Evolutionary conservation across 2,113 vertebrate species (phyloP).

Genomic region (Melierax canorus): DNA sequence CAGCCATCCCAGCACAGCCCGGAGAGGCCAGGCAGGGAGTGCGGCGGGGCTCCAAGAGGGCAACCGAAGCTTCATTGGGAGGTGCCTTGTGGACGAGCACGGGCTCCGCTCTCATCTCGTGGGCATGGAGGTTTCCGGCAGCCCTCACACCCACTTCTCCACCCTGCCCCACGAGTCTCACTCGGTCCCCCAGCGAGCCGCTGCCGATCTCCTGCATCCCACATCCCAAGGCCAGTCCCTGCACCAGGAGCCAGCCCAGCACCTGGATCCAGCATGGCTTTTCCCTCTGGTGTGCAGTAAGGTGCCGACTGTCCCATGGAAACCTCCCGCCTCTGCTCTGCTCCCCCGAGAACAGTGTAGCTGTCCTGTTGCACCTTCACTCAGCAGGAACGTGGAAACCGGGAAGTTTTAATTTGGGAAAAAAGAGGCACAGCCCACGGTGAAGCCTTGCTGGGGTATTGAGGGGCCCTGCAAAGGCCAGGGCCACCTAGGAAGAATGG

Average conservation of each 20-base stretch:
- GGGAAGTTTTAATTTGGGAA: background rate
- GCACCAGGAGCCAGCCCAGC: background rate
- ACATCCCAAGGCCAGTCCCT: background rate
- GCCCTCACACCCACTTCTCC: background rate
- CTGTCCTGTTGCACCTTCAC: background rate
- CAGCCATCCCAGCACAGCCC: background rate
- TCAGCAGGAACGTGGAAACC: background rate
- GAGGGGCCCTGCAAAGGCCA: background rate
- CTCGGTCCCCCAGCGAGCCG: background rate
- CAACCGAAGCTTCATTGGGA: background rate
- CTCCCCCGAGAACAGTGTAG: background rate
- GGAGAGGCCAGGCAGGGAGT: background rate
- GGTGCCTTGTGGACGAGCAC: background rate
- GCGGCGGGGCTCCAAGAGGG: background rate
- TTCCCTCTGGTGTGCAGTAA: background rate
- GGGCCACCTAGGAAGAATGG: background rate
- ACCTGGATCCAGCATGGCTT: background rate
- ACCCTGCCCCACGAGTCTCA: background rate
- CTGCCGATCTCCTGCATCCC: background rate
- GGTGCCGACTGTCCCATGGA: background rate
- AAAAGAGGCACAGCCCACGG: background rate
- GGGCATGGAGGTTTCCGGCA: background rate
- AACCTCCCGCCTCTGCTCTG: background rate
- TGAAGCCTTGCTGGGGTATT: background rate
- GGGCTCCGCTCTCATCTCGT: background rate